Evolutionary conservation across 2,888 invertebrate genomes (phyloP), one percentile per base, ranked within the genome.

Genomic region (Orthonychiurus folsomi): DNA sequence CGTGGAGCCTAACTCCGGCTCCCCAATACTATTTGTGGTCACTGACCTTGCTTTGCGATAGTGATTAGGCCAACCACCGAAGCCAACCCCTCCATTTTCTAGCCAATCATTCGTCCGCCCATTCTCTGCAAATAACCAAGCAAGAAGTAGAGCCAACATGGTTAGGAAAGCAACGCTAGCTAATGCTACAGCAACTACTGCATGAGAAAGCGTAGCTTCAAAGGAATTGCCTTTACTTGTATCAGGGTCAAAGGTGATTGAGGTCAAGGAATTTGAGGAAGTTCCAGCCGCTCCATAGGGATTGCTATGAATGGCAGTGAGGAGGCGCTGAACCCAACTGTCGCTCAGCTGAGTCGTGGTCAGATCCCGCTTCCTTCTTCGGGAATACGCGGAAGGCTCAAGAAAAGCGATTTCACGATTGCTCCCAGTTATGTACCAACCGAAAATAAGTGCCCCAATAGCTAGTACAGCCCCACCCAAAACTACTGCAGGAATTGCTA

Each of bases 381-480:
- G 66, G 55, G 66, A 66, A 64, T 68, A 68, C 63, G 68, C 66
- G 50, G 67, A 61, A 53, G 69, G 69, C 58, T 69, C 69, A 50
- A 69, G 63, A 58, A 69, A 69, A 60, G 69, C 68, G 47, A 68
- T 66, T 63, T 72, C 69, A 48, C 72, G 65, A 59, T 73, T 73
- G 59, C 63, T 62, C 24, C 73, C 70, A 61, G 66, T 72, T 56
- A 75, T 67, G 68, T 73, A 76, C 75, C 87, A 80, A 9, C 88
- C 88, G 64, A 89, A 84, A 0, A 88, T 88, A 0, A 88, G 86
- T 0, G 88, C 88, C 3, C 88, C 88, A n/a, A 89, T 81, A 1
- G 88, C 87, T 25, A 89, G 76, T 1, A 89, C 89, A 0, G 89
- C 88, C 18, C 89, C 88, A n/a, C 88, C 88, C 12, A 88, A 88